Base-by-base conservation (phyloP, 1,140 invertebrate genomes). In the Eumaeus atala region DNA sequence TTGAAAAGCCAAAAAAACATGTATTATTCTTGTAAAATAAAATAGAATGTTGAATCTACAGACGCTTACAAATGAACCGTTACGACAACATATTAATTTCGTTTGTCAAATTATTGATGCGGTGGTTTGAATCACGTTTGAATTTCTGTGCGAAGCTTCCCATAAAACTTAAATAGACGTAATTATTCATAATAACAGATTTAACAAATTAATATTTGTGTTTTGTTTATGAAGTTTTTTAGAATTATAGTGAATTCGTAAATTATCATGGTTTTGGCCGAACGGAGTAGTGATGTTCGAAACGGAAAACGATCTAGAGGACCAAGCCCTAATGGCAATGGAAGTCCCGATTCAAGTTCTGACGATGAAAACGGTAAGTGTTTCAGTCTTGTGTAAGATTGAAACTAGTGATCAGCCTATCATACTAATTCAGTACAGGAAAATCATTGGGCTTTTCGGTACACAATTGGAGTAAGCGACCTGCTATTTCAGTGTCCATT, bases 271-370 rank as follows among this genome's bases (percentile, higher is more conserved):
- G 95, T 96, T 74, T 90, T 96, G 78, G 93, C 95, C 9, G 95
- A 96, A 79, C 93, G 93, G 88, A 95, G 93, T 87, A 90, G 90
- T 59, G 94, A 95, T 85, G 91, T 93, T 60, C 89, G 94, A 73
- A 96, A 96, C 86, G 95, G 95, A 47, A 91, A 94, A 64, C 91
- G 94, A 84, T 96, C 95, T 61, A 90, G 94, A 75, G 95, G 95
- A 75, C 93, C 95, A 72, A 96, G 94, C 90, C 95, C 95, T 56
- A 96, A 95, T 90, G 93, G 92, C 62, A 93, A 95, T 86, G 90
- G 90, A 70, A 92, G 91, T 71, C 93, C 94, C 48, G 92, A 93
- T 62, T 92, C 92, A 48, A 94, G 92, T 70, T 94, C 92, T 60
- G 93, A 95, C 67, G 93, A 95, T 75, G 93, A 94, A 80, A 93